These are phyloP conservation scores for Sceloporus tristichus DNA, from an alignment of 2,113 vertebrate species.

Conservation along the genomic window DNA sequence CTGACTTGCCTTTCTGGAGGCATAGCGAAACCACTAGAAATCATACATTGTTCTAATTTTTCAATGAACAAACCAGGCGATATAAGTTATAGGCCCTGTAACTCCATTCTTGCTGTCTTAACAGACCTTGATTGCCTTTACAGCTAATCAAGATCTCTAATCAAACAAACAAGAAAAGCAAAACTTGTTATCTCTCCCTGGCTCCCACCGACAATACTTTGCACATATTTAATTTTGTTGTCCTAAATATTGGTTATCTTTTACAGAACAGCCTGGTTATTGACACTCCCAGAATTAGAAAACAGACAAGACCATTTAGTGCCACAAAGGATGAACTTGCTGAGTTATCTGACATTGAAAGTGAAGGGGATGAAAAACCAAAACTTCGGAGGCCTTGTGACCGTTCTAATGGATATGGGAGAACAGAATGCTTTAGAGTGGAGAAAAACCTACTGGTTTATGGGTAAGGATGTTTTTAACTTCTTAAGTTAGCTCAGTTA, in stretches of 20 bases:
- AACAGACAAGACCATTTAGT: slow-evolving; percentile 96
- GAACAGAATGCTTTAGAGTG: slow-evolving; percentile 97
- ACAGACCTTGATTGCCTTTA: too few relatives aligned
- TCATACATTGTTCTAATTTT: too few relatives aligned
- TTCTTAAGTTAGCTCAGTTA: background rate
- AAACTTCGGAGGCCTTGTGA: slow-evolving; percentile 93
- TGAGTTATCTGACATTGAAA: slow-evolving; percentile 94
- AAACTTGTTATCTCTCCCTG: too few relatives aligned
- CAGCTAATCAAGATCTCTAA: too few relatives aligned
- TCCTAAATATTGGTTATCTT: slow-evolving; percentile 51
- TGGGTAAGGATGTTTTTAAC: slow-evolving; percentile 80
- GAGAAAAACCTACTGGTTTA: slow-evolving; percentile 98
- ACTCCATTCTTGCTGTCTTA: too few relatives aligned
- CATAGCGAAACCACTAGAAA: too few relatives aligned
- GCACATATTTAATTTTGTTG: too few relatives aligned
- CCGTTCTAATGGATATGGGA: slow-evolving; percentile 91
- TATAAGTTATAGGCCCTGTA: too few relatives aligned
- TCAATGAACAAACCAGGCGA: too few relatives aligned
- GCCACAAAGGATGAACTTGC: slow-evolving; percentile 97
- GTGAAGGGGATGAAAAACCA: slow-evolving; percentile 92
- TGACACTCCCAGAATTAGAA: slow-evolving; percentile 96
- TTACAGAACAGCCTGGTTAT: slow-evolving; percentile 98
- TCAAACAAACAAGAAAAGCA: too few relatives aligned
- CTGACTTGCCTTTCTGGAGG: too few relatives aligned
- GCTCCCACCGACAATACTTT: too few relatives aligned